Evolutionary conservation across 2,888 invertebrate species (phyloP), one percentile per base, ranked within the genome.

Genomic region (Platypus cylindrus): DNA sequence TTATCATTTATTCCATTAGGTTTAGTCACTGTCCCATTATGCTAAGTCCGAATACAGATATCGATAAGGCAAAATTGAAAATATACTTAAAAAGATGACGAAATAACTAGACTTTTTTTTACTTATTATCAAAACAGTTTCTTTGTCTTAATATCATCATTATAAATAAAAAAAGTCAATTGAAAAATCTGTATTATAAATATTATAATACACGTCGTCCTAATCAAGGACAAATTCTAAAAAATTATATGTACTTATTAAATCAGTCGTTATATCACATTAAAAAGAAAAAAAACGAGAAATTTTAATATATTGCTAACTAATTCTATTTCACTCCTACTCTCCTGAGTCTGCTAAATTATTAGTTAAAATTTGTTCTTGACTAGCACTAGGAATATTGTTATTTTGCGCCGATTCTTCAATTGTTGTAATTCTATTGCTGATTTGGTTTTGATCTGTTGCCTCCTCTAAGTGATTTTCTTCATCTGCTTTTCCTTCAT

Each of bases 261-360:
- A 28, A 37, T 43, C 43, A 43, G 43, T 43, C 43, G 43, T 37
- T 40, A 40, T 43, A 43, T 43, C 43, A 43, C 43, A 43, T 32
- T 36, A 20, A 33, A 28, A 28, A 25, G 24, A 31, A 23, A 11
- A 23, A 37, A 34, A 28, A n/a, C 29, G 32, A 18, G 5, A 4
- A 36, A 11, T 30, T 22, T 18, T 9, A 30, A 11, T 27, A 15
- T 27, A 18, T 24, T 30, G 3, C 4, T 24, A 11, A 24, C 12
- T 24, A n/a, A 11, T 9, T 5, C 12, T 24, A 24, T 24, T n/a
- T n/a, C n/a, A 11, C n/a, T 11, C 24, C 13, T 30, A 29, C 37
- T 37, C 24, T 17, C 32, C 37, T 32, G 33, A 37, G 23, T 37
- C 37, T 15, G 33, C 18, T n/a, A n/a, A n/a, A n/a, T n/a, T n/a